Conservation (phyloP, 2,113 vertebrate genomes). For the Ciconia stormi region DNA sequence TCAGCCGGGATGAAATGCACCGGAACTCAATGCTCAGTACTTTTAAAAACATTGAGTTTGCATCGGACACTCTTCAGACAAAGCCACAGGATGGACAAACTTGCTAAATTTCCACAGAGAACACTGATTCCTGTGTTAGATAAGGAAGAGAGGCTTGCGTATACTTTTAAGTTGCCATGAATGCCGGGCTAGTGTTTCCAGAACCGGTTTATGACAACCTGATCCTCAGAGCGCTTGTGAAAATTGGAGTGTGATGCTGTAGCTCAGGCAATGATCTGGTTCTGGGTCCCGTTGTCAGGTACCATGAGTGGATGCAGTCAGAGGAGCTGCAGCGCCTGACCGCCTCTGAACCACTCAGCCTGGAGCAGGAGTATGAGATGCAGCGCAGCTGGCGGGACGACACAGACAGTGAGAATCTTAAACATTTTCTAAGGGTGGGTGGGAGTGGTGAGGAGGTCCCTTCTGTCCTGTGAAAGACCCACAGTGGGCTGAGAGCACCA, state of each 20-base stretch:
- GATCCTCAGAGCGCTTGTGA: accelerated
- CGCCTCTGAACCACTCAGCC: conserved; percentile 88
- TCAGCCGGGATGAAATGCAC: accelerated
- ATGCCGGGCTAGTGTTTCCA: neutral
- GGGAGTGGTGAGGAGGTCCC: neutral
- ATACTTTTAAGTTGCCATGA: neutral
- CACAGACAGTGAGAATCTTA: conserved; percentile 81
- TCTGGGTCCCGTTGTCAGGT: conserved; percentile 72
- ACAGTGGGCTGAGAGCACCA: neutral
- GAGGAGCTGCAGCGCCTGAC: conserved; percentile 90
- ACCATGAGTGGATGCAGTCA: conserved; percentile 94
- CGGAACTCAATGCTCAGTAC: neutral
- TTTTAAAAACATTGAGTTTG: neutral
- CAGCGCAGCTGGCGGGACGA: conserved; percentile 91
- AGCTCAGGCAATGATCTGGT: neutral
- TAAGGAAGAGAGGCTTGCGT: neutral
- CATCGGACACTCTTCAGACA: neutral
- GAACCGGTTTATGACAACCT: neutral
- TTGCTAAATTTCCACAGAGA: neutral
- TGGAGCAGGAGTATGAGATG: conserved; percentile 93
- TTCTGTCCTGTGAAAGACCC: neutral
- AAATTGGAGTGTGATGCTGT: neutral
- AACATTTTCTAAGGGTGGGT: neutral
- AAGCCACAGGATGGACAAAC: neutral
- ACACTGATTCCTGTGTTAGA: neutral